Conservation (phyloP, 2,113 vertebrate species). For the Heptranchias perlo region DNA sequence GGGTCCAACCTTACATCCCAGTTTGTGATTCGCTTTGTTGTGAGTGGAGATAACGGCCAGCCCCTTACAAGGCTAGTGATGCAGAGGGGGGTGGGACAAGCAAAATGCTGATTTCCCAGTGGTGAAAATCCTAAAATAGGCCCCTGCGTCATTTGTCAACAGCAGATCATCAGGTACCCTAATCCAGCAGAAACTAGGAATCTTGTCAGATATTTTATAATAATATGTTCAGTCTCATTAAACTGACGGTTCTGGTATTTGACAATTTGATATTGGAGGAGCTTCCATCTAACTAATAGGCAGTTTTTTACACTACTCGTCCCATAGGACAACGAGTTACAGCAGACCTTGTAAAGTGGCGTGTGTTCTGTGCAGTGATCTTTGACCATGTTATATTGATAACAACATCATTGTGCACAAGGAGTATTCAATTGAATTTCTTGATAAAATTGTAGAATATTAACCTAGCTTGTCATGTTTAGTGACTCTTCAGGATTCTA, state of each 20-base stretch:
- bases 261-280: neutral
- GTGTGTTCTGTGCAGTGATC: conserved; percentile 21
- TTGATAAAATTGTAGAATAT: conserved; percentile 34
- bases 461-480: conserved; percentile 30
- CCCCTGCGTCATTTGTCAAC: neutral
- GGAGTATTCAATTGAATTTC: conserved; percentile 18
- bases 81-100: neutral
- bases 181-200: neutral
- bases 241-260: neutral
- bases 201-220: conserved; percentile 1
- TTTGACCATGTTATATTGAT: conserved; percentile 15
- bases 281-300: neutral
- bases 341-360: neutral
- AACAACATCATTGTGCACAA: conserved; percentile 11
- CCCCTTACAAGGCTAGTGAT: neutral
- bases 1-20: neutral
- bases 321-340: conserved; percentile 8
- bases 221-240: neutral
- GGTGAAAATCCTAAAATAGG: neutral
- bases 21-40: neutral
- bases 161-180: neutral
- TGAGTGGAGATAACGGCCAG: neutral
- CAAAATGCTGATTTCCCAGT: too few species aligned
- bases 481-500: conserved; percentile 30
- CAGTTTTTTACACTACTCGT: neutral